phyloP scores from a whole-genome alignment of 1,140 invertebrate species.

The Drosophila yakuba region DNA sequence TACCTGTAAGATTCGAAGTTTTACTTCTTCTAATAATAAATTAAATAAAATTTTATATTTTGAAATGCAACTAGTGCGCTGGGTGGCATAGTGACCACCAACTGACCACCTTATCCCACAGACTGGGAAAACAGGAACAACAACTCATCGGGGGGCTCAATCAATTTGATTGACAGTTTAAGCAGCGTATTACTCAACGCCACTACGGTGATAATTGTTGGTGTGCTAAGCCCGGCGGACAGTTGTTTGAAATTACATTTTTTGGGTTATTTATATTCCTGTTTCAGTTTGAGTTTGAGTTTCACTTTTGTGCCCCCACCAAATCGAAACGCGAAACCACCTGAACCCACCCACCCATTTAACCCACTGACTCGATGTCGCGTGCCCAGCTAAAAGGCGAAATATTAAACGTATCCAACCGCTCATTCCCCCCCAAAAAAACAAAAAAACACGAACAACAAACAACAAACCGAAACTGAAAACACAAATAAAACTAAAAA shows the following conservation, averaged over 20 bases:
- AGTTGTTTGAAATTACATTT: slow-evolving; percentile 69
- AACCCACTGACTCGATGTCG: slow-evolving; percentile 33
- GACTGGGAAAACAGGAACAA: slow-evolving; percentile 10
- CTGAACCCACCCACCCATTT: background rate
- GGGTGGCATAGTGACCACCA: slow-evolving; percentile 15
- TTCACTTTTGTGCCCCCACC: slow-evolving; percentile 26
- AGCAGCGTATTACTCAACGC: slow-evolving; percentile 58
- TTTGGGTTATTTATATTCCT: slow-evolving; percentile 55
- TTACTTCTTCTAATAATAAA: background rate
- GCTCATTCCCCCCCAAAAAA: slow-evolving; percentile 39
- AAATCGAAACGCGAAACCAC: slow-evolving; percentile 5
- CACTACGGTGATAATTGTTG: slow-evolving; percentile 49
- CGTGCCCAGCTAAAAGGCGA: slow-evolving; percentile 38
- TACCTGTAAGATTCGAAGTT: background rate
- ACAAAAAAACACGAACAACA: slow-evolving; percentile 34
- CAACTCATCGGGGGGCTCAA: slow-evolving; percentile 57
- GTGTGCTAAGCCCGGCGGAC: slow-evolving; percentile 57
- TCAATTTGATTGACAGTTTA: slow-evolving; percentile 72
- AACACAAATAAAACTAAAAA: slow-evolving; percentile 20
- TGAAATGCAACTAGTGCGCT: slow-evolving; percentile 11
- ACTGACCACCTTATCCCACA: slow-evolving; percentile 25
- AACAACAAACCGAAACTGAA: slow-evolving; percentile 21
- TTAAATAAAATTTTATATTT: background rate
- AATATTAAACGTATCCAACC: slow-evolving; percentile 55
- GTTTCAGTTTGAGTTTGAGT: slow-evolving; percentile 53